Conservation (phyloP, 2,888 invertebrate genomes). For the Hydraecia micacea region DNA sequence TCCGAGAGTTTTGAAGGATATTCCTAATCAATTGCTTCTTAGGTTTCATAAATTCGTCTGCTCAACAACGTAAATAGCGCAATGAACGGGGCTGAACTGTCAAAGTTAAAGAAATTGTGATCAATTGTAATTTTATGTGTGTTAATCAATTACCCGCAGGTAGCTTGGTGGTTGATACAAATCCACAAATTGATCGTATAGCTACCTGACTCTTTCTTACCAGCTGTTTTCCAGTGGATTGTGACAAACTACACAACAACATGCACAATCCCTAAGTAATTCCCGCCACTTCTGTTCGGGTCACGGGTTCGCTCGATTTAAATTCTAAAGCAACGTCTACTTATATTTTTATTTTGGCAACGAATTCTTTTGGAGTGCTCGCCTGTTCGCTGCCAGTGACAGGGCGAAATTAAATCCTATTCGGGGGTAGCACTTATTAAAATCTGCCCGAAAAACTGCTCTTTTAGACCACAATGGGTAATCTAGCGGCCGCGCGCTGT, state of each 20-base stretch:
- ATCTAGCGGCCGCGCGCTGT: constrained; percentile 68
- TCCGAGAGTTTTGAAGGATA: no score
- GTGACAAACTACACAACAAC: constrained; percentile 3
- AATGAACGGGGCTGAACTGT: no score
- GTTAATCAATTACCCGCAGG: neutral
- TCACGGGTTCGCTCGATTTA: constrained; percentile 57
- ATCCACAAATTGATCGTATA: neutral
- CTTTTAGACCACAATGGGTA: constrained; percentile 81
- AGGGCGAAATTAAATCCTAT: constrained; percentile 83
- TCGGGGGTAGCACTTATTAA: constrained; percentile 82
- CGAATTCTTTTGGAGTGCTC: constrained; percentile 64
- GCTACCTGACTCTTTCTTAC: neutral
- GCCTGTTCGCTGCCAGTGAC: constrained; percentile 78
- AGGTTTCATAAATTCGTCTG: no score
- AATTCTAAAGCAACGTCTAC: constrained; percentile 63
- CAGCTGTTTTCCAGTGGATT: neutral
- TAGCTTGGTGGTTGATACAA: neutral
- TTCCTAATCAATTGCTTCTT: no score
- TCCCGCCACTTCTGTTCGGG: constrained; percentile 28
- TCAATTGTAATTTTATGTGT: neutral
- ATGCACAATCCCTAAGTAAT: constrained; percentile 26
- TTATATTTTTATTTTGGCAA: constrained; percentile 67
- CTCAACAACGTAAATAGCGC: no score
- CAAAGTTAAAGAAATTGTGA: no score
- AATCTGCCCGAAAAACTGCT: constrained; percentile 84